Conservation (phyloP, 2,797 vertebrate species). For the Acipenser ruthenus region DNA sequence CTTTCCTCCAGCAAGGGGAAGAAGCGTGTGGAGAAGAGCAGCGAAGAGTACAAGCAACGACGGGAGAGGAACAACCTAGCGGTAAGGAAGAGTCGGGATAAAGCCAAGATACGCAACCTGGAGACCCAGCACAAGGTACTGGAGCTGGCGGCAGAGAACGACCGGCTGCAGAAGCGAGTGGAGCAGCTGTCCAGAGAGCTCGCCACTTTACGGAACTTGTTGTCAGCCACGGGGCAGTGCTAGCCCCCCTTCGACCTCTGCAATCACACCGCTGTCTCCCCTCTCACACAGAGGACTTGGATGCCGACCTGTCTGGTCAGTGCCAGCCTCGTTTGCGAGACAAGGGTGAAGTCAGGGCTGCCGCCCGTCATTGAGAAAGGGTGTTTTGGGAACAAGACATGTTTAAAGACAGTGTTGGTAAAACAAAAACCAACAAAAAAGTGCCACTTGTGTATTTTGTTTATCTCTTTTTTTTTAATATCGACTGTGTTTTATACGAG, state of each 20-base stretch:
- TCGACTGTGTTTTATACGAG: constrained; percentile 65
- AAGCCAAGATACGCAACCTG: constrained; percentile 93
- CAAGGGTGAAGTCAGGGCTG: constrained; percentile 12
- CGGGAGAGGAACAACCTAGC: constrained; percentile 97
- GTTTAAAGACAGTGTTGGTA: constrained; percentile 25
- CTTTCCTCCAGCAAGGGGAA: constrained; percentile 73
- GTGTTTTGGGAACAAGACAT: constrained; percentile 20
- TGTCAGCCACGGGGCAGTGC: constrained; percentile 70
- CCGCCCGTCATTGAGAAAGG: constrained; percentile 13
- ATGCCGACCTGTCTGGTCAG: neutral
- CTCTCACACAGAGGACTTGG: constrained; percentile 22
- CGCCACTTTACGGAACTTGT: constrained; percentile 89
- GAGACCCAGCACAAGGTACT: constrained; percentile 97
- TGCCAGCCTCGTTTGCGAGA: neutral
- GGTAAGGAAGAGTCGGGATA: constrained; percentile 96
- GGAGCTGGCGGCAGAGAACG: constrained; percentile 97
- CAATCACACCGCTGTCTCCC: neutral
- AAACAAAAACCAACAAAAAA: constrained; percentile 58
- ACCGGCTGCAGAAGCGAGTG: constrained; percentile 92
- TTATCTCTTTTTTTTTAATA: constrained; percentile 45
- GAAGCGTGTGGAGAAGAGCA: constrained; percentile 93
- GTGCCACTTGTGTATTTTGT: constrained; percentile 46
- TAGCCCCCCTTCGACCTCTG: constrained; percentile 25
- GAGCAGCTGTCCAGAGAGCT: constrained; percentile 96
- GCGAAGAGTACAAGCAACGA: constrained; percentile 86